A percentile compares a stretch with the other conserved stretches of the same genome.
Evolutionary conservation across 2,888 invertebrate species (phyloP).

Genomic region (Megaustenia siamemsis): DNA sequence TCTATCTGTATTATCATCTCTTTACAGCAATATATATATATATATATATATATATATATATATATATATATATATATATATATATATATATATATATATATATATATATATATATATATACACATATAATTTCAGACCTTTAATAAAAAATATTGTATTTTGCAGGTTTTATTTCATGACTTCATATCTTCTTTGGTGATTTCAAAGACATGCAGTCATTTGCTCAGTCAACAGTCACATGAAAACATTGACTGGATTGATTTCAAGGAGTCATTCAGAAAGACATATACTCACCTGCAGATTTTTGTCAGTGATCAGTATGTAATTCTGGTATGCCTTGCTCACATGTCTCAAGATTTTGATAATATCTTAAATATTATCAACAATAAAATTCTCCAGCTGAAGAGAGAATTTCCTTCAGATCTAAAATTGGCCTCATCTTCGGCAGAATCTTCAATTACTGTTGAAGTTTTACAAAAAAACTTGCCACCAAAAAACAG

Average conservation of each 20-base stretch:
- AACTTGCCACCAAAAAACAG: background rate
- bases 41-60: no score
- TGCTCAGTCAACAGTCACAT: constrained; percentile 14
- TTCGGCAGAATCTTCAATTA: background rate
- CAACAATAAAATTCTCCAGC: background rate
- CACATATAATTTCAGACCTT: no score
- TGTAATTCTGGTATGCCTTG: constrained; percentile 23
- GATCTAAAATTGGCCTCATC: background rate
- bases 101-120: no score
- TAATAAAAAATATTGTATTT: background rate
- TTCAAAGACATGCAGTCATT: background rate
- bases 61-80: no score
- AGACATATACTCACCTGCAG: background rate
- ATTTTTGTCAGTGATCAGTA: background rate
- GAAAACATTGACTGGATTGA: background rate
- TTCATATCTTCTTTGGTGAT: constrained; percentile 27
- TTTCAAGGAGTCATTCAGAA: background rate
- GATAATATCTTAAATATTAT: background rate
- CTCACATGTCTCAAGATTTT: background rate
- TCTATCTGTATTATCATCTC: no score
- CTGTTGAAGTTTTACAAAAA: background rate
- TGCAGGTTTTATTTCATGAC: constrained; percentile 19
- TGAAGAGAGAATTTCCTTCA: background rate
- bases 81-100: no score
- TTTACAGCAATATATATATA: no score